Conservation (phyloP, 2,797 vertebrate species). For the Lophotriccus pileatus region DNA sequence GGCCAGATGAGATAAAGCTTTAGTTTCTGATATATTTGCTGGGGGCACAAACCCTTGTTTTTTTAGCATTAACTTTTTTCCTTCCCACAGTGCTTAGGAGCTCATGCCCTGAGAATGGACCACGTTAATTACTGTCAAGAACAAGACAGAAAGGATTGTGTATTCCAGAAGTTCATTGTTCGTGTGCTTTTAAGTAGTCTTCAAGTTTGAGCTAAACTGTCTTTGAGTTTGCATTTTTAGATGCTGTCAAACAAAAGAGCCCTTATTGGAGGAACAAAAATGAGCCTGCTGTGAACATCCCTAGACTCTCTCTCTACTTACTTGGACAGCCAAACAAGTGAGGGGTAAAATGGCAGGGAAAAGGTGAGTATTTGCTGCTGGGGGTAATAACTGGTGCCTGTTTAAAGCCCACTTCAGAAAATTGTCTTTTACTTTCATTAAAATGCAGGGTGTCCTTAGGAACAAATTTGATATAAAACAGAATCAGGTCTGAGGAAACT, state of each 20-base stretch:
- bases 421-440: background rate
- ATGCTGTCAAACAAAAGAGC: background rate
- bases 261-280: background rate
- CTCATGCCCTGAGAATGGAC: background rate
- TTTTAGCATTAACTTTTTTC: background rate
- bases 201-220: background rate
- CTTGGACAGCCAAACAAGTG: background rate
- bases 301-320: background rate
- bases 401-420: background rate
- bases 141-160: fast-evolving
- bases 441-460: background rate
- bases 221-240: background rate
- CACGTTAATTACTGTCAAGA: background rate
- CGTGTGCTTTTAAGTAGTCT: background rate
- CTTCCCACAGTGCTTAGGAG: background rate
- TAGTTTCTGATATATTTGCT: background rate
- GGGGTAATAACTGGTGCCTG: background rate
- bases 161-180: background rate
- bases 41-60: fast-evolving
- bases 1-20: background rate
- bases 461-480: background rate
- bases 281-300: background rate
- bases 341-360: background rate
- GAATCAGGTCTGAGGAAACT: background rate
- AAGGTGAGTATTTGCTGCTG: background rate